Evolutionary conservation across 2,113 vertebrate species (phyloP), one percentile per base, ranked within the genome.

Genomic region (Anguilla japonica): DNA sequence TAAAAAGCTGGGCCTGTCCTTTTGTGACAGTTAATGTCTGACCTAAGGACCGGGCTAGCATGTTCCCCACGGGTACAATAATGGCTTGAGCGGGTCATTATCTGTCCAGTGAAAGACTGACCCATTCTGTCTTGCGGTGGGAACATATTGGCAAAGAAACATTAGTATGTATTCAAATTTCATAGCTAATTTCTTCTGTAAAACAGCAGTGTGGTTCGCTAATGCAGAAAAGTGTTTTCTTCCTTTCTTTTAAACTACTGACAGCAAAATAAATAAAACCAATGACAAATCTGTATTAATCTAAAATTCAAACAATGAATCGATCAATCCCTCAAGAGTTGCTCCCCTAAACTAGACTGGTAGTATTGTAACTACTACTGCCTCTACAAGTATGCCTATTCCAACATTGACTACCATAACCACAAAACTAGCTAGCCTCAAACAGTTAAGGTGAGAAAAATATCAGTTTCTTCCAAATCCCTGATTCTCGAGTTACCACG

Each of bases 71-170:
- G 91, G 94, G 95, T 89, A 90, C 93, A 93, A 94, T 94, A 95
- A 95, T 93, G 90, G 89, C 94, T 92, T 92, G 89, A 91, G 90
- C 88, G 87, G 92, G 94, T 95, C 95, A 95, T 96, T 96, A 96
- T 95, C 94, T 90, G 91, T 92, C 93, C 93, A 90, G 91, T 93
- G 92, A 94, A 95, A 93, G 91, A 95, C 92, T 94, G 90, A 91
- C 87, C 89, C 87, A 90, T 86, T 88, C 91, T 91, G 90, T 91
- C 92, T 91, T 91, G 87, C 87, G 67, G 16, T 83, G 88, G 83
- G 90, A 88, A 90, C 85, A 89, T 84, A 87, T 83, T 75, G 71
- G 81, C 88, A 80, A 84, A 79, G 60, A 95, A 95, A 95, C 93
- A 89, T 92, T 91, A 91, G 92, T 92, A 93, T 93, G 95, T 92